These are phyloP conservation scores for Acipenser transmontanus DNA, from an alignment of 2,797 vertebrate species.

Conservation along the genomic window DNA sequence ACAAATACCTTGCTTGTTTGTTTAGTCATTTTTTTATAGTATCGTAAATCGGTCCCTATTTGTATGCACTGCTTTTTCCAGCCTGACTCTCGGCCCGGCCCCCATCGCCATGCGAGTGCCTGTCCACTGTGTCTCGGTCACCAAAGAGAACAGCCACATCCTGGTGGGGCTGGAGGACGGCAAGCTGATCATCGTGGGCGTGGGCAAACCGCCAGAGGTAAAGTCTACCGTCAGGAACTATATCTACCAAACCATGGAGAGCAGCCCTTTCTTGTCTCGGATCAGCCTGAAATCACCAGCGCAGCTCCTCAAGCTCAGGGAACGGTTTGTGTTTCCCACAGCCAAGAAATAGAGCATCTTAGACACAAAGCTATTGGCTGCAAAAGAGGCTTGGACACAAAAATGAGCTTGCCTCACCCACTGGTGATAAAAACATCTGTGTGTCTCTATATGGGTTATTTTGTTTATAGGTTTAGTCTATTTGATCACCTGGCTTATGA, in stretches of 20 bases:
- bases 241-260: slow-evolving; percentile 72
- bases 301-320: slow-evolving; percentile 70
- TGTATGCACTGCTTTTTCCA: slow-evolving; percentile 34
- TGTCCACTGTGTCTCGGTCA: slow-evolving; percentile 82
- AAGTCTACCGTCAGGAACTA: slow-evolving; percentile 78
- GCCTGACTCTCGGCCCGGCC: slow-evolving; percentile 69
- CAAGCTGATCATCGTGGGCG: slow-evolving; percentile 92
- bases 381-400: no score
- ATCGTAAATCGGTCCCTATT: no score
- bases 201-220: slow-evolving; percentile 94
- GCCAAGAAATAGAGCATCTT: slow-evolving; percentile 38
- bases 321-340: slow-evolving; percentile 57
- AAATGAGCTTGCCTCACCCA: no score
- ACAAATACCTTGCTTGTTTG: no score
- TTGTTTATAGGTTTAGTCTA: no score
- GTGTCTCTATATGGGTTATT: no score
- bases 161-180: slow-evolving; percentile 89
- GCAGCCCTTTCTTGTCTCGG: slow-evolving; percentile 67
- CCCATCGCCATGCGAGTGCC: slow-evolving; percentile 86
- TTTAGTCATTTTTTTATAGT: no score
- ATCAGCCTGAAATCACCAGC: slow-evolving; percentile 70
- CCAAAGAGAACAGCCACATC: slow-evolving; percentile 88
- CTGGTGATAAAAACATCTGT: no score
- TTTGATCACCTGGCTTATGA: no score
- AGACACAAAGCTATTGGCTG: no score